Base-by-base conservation (phyloP, 1,140 invertebrate genomes). In the Bombyx mandarina region DNA sequence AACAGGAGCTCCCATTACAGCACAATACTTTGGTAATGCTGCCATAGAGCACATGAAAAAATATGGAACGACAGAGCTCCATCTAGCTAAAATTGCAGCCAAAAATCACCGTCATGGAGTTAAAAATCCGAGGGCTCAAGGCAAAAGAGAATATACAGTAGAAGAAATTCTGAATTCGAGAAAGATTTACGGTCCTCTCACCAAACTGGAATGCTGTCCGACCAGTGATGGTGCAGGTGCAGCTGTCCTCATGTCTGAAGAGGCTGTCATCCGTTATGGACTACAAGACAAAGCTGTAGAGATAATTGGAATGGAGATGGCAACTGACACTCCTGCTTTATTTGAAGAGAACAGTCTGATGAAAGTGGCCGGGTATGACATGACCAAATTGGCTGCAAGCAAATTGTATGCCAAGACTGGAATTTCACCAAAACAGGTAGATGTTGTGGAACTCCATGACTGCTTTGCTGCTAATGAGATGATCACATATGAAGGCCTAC, bases 361-460 rank as follows among this genome's bases (percentile, higher is more conserved):
- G 64, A 98, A 98, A 89, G 88, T 99, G 62, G 93, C 96, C 60
- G 97, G 97, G 1, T 98, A 94, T 86, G 98, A 99, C 67, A 99
- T 99, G 97, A 97, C 97, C 1, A 93, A 92, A 77, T 82, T 90
- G 52, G 97, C 98, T 45, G 93, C 96, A 1, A 90, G 95, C 54
- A 91, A 92, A 52, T 78, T 96, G 0, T 99, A 96, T 68, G 76
- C 89, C n/a, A 94, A 96, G 76, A 92, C 95, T 7, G 92, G 91
- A 8, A 90, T 93, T 18, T 92, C 87, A 53, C 94, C 96, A 2
- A 88, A 88, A 8, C 94, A 99, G 78, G 94, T 99, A 3, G 91
- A 99, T 88, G 98, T 99, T 0, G 91, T 99, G n/a, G 98, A 99
- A 83, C 89, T 99, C n/a, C 98, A 99, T 73, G 98, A 99, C 81